Percentiles rank a stretch among this genome's conserved stretches.
Conservation (phyloP, 2,888 invertebrate genomes). For the Polymixis flavicincta region DNA sequence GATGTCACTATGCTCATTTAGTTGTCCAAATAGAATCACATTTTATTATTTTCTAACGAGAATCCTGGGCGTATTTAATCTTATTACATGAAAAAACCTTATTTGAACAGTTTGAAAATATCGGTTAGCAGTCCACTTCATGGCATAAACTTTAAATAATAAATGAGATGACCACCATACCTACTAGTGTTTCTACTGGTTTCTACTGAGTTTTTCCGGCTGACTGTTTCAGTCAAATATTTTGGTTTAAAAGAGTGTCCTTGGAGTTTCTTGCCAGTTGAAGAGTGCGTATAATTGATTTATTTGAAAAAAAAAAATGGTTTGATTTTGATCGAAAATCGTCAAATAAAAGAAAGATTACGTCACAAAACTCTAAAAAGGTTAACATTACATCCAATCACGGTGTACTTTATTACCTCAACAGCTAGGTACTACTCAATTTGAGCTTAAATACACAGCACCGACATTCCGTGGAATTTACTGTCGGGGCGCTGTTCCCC, state of each 20-base stretch:
- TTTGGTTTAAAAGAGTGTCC: neutral
- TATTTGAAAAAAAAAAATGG: no score
- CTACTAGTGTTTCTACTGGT: neutral
- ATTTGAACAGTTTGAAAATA: neutral
- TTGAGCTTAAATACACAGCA: slow-evolving; percentile 71
- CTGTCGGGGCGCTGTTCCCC: slow-evolving; percentile 67
- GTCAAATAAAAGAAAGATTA: slow-evolving; percentile 21
- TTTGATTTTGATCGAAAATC: neutral
- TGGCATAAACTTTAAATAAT: neutral
- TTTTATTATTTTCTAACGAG: neutral
- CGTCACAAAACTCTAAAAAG: slow-evolving; percentile 32
- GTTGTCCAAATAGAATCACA: slow-evolving; percentile 13
- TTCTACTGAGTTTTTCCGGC: neutral
- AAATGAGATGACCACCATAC: no score
- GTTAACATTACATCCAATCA: slow-evolving; percentile 55
- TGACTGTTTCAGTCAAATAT: neutral
- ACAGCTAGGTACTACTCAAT: slow-evolving; percentile 62
- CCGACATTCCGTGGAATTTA: slow-evolving; percentile 73
- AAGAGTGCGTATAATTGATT: neutral
- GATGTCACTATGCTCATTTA: slow-evolving; percentile 72
- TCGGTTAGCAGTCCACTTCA: neutral
- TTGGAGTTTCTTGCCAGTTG: neutral
- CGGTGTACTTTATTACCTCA: slow-evolving; percentile 51
- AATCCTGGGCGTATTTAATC: neutral
- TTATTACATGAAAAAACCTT: neutral